Conservation (phyloP, 2,113 vertebrate genomes). For the Epinephelus lanceolatus region DNA sequence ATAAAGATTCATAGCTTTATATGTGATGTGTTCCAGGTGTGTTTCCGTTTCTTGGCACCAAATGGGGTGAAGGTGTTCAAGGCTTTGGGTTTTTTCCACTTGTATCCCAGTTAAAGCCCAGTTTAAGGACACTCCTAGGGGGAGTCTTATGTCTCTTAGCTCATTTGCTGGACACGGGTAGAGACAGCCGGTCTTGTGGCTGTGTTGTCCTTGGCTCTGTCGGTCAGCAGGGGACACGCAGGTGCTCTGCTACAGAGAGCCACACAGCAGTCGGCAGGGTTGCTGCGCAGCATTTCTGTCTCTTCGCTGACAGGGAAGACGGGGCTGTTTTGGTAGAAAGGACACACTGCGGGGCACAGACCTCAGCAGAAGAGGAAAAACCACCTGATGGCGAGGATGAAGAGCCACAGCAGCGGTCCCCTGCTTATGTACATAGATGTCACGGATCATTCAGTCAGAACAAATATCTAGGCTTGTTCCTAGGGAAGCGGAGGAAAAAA, state of each 20-base stretch:
- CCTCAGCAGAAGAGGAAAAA: conserved; percentile 58
- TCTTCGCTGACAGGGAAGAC: conserved; percentile 58
- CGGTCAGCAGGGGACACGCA: conserved; percentile 67
- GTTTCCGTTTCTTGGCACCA: conserved; percentile 1
- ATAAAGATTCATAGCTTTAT: conserved; percentile 9
- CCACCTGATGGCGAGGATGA: conserved; percentile 53
- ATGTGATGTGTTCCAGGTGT: conserved; percentile 9
- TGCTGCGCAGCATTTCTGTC: conserved; percentile 66
- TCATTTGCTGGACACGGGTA: conserved; percentile 22
- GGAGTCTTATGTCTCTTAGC: conserved; percentile 27
- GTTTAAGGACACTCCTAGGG: conserved; percentile 9
- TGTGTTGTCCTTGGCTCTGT: conserved; percentile 77
- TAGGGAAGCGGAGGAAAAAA: conserved; percentile 28
- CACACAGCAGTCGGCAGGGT: conserved; percentile 65
- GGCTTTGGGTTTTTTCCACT: not conserved
- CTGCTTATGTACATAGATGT: conserved; percentile 49
- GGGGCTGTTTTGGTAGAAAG: conserved; percentile 60
- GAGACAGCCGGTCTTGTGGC: conserved; percentile 48
- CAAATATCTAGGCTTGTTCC: conserved; percentile 55
- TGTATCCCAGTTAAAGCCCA: conserved; percentile 31
- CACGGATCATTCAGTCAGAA: conserved; percentile 63
- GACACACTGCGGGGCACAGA: conserved; percentile 62
- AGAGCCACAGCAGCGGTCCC: conserved; percentile 26
- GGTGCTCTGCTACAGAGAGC: conserved; percentile 69
- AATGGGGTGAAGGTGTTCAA: not conserved